Base-by-base conservation (phyloP, 2,113 vertebrate genomes). In the Odontophorus gujanensis region DNA sequence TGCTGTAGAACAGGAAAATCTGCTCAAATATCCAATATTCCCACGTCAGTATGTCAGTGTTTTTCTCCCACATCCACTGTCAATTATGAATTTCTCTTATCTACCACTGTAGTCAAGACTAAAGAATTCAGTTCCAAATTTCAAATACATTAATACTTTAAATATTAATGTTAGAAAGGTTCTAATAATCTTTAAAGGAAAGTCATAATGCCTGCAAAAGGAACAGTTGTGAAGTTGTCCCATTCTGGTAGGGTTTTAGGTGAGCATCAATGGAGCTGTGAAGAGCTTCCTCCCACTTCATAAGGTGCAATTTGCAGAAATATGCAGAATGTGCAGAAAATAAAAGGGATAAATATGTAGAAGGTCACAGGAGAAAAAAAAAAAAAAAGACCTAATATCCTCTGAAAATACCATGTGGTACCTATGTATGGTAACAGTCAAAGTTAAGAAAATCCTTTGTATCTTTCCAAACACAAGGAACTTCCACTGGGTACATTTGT, bases 101-200 rank as follows among this genome's bases (percentile, higher is more conserved):
- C 68, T 76, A 83, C 42, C 75, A 72, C 25, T 4, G 16, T 18
- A 92, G 72, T 0, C 76, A 45, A 66, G 65, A 85, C 71, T 57
- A 77, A 75, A 0, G 0, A 76, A 85, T 32, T 67, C 28, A 42
- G 61, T 50, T 89, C 32, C 68, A 90, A 81, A 82, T 80, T 66
- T 83, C 81, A 93, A 93, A 89, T 79, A 53, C 81, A 96, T 87
- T 85, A 90, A 28, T 36, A 84, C 42, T 91, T 95, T 78, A 95
- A 96, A 95, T 81, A 91, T 87, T 94, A 86, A 96, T 86, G 57
- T 65, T 85, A 1, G 91, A 91, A 95, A 83, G 48, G 15, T 80
- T 93, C 72, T 51, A 53, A 66, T 83, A 95, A 95, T 68, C 65
- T 62, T 85, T 78, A 83, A 61, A 75, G 61, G n/a, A 83, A 77